These are phyloP conservation scores for Macroramphosus scolopax DNA, from an alignment of 2,797 vertebrate genomes.

Conservation along the genomic window DNA sequence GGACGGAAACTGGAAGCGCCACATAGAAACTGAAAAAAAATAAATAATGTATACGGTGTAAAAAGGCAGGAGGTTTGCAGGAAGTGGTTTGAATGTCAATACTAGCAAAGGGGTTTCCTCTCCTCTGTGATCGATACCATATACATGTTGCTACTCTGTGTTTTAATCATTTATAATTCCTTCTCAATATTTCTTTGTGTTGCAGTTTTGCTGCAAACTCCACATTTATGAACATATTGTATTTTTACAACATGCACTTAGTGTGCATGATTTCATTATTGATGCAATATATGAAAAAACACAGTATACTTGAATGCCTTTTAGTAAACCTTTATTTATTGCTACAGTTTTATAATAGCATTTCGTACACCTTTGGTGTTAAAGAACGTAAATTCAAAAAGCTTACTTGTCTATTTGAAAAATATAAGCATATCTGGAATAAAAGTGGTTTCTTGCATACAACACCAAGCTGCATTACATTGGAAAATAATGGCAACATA, in stretches of 20 bases:
- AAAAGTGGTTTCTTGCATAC: slow-evolving; percentile 22
- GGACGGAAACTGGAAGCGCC: slow-evolving; percentile 17
- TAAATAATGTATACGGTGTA: too few species aligned
- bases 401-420: slow-evolving; percentile 24
- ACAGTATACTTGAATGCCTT: too few species aligned
- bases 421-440: slow-evolving; percentile 43
- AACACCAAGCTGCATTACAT: slow-evolving; percentile 11
- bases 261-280: too few species aligned
- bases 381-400: slow-evolving; percentile 20
- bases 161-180: too few species aligned
- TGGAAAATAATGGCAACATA: neutral
- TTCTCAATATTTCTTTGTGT: neutral
- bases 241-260: neutral
- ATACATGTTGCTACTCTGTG: too few species aligned
- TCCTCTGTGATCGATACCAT: too few species aligned
- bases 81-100: too few species aligned
- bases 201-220: neutral
- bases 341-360: slow-evolving; percentile 38
- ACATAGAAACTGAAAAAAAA: too few species aligned
- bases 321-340: slow-evolving; percentile 66
- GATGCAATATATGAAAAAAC: too few species aligned
- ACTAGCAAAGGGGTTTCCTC: too few species aligned
- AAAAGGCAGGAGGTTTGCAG: too few species aligned
- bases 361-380: slow-evolving; percentile 37
- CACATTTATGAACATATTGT: neutral